phyloP scores from a whole-genome alignment of 2,888 invertebrate genomes.

The Papilio demoleus region DNA sequence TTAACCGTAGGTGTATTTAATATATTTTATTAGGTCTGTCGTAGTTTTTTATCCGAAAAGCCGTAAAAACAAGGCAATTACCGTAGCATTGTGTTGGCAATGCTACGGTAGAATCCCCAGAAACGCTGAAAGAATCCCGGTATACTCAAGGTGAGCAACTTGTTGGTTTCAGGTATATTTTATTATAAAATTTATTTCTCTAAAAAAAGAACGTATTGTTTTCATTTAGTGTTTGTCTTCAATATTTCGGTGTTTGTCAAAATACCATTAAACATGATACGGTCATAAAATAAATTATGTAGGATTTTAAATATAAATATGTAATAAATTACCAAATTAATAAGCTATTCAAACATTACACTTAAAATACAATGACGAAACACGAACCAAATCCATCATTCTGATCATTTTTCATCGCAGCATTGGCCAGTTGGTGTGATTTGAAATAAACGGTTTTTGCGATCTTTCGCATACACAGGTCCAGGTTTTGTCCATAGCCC shows the following conservation, averaged over 20 bases:
- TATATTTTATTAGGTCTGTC: no score
- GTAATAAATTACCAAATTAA: constrained; percentile 3
- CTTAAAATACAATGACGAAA: constrained; percentile 13
- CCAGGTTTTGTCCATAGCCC: constrained; percentile 56
- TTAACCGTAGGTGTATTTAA: no score
- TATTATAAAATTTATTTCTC: not conserved
- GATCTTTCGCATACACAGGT: constrained; percentile 61
- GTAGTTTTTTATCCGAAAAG: no score
- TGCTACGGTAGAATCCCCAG: no score
- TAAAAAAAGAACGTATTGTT: not conserved
- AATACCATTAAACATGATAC: not conserved
- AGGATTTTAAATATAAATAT: not conserved
- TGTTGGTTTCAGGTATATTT: no score
- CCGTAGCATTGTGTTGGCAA: no score
- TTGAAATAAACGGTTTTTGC: constrained; percentile 59
- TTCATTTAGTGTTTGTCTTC: not conserved
- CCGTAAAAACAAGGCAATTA: no score
- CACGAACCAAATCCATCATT: not conserved
- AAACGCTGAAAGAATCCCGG: no score
- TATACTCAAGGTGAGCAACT: no score
- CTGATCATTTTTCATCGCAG: constrained; percentile 48
- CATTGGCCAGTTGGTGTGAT: constrained; percentile 62
- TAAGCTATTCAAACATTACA: constrained; percentile 9
- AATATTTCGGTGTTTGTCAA: not conserved
- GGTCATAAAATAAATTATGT: not conserved